Conservation (phyloP, 2,113 vertebrate species). For the Motacilla alba region DNA sequence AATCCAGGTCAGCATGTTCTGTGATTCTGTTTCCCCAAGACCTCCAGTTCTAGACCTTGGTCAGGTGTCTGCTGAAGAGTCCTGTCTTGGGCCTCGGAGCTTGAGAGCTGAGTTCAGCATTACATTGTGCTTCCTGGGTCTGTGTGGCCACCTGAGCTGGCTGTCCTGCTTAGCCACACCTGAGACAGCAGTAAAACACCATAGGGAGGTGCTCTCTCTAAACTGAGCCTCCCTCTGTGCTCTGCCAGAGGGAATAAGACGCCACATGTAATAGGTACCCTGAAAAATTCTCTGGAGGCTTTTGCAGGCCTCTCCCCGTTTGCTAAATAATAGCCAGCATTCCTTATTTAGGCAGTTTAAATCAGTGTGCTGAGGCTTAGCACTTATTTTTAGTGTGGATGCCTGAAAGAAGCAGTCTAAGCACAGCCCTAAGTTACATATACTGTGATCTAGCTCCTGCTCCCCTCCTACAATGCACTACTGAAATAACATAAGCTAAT, state of each 20-base stretch:
- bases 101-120: background rate
- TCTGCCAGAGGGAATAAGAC: background rate
- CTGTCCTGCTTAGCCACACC: background rate
- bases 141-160: background rate
- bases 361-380: background rate
- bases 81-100: background rate
- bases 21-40: background rate
- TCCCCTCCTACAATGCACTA: background rate
- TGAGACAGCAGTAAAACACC: background rate
- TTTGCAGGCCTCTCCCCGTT: background rate
- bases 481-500: conserved; percentile 11
- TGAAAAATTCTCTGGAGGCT: background rate
- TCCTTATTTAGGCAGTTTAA: background rate
- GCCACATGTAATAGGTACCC: background rate
- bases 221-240: background rate
- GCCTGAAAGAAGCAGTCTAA: background rate
- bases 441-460: background rate
- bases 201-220: background rate
- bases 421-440: background rate
- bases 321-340: background rate
- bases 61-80: background rate
- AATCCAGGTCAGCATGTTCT: background rate
- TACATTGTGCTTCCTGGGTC: background rate
- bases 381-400: background rate
- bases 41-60: background rate